These are phyloP conservation scores for Siphlonurus alternatus DNA, from an alignment of 2,888 invertebrate genomes.

Conservation along the genomic window DNA sequence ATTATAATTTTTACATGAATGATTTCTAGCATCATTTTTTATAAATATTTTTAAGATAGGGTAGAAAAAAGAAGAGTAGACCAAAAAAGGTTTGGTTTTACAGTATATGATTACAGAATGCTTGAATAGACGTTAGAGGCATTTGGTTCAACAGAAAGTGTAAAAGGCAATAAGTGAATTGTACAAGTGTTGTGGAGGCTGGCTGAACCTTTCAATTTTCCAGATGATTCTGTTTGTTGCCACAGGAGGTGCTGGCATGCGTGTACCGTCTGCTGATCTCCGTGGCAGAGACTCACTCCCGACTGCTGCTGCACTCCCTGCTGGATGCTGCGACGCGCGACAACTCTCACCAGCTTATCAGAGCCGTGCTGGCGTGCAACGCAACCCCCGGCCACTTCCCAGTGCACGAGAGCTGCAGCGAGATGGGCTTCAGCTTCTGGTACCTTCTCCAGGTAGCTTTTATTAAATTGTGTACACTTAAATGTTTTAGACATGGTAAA, in stretches of 20 bases:
- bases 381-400: slow-evolving; percentile 72
- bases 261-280: slow-evolving; percentile 50
- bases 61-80: too few relatives aligned
- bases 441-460: slow-evolving; percentile 62
- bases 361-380: slow-evolving; percentile 60
- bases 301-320: slow-evolving; percentile 32
- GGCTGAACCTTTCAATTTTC: too few relatives aligned
- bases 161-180: too few relatives aligned
- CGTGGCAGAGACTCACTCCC: slow-evolving; percentile 53
- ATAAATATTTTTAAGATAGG: too few relatives aligned
- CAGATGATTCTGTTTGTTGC: slow-evolving; percentile 5
- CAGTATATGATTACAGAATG: too few relatives aligned
- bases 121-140: too few relatives aligned
- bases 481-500: not conserved
- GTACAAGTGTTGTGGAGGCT: too few relatives aligned
- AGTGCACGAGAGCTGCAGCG: slow-evolving; percentile 71
- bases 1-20: too few relatives aligned
- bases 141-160: too few relatives aligned
- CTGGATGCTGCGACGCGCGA: slow-evolving; percentile 17
- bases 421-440: slow-evolving; percentile 80
- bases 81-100: too few relatives aligned
- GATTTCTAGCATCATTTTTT: too few relatives aligned
- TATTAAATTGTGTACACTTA: too few relatives aligned
- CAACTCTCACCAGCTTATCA: slow-evolving; percentile 43
- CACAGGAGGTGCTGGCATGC: slow-evolving; percentile 48